Conservation (phyloP, 2,888 invertebrate species). For the Eucera pruinosa region DNA sequence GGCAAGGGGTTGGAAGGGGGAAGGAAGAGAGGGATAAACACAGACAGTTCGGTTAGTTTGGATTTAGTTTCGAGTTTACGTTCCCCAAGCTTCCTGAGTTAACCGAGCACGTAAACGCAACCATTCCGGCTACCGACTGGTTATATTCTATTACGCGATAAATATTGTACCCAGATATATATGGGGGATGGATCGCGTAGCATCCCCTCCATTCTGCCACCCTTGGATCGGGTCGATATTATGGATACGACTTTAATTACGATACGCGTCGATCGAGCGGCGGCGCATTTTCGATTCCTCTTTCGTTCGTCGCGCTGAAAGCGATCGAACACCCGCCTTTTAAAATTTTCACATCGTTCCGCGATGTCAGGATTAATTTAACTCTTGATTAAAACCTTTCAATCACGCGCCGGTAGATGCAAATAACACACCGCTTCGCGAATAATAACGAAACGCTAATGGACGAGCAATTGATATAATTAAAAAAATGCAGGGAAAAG, state of each 20-base stretch:
- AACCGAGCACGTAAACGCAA: slow-evolving; percentile 80
- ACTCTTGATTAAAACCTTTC: slow-evolving; percentile 36
- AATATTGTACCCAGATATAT: slow-evolving; percentile 77
- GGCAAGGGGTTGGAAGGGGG: slow-evolving; percentile 1
- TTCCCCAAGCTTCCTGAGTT: slow-evolving; percentile 78
- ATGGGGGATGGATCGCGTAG: slow-evolving; percentile 12
- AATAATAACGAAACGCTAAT: slow-evolving; percentile 24
- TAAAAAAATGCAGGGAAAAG: background rate
- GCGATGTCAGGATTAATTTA: slow-evolving; percentile 39
- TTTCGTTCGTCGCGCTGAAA: background rate
- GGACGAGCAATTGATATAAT: slow-evolving; percentile 7
- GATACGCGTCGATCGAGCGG: slow-evolving; percentile 29
- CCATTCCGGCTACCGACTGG: slow-evolving; percentile 71
- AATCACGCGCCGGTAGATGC: slow-evolving; percentile 7
- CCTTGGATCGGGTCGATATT: slow-evolving; percentile 22
- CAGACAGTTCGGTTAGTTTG: slow-evolving; percentile 77
- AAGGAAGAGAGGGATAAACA: slow-evolving; percentile 52
- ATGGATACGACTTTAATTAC: slow-evolving; percentile 64
- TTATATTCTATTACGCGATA: slow-evolving; percentile 81
- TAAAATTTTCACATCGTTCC: slow-evolving; percentile 25
- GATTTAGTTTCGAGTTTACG: slow-evolving; percentile 82
- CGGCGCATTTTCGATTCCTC: slow-evolving; percentile 39
- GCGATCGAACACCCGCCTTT: background rate
- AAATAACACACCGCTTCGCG: slow-evolving; percentile 17
- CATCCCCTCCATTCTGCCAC: background rate